These are phyloP conservation scores for Potorous gilbertii DNA, from an alignment of 2,797 vertebrate genomes.

Conservation along the genomic window DNA sequence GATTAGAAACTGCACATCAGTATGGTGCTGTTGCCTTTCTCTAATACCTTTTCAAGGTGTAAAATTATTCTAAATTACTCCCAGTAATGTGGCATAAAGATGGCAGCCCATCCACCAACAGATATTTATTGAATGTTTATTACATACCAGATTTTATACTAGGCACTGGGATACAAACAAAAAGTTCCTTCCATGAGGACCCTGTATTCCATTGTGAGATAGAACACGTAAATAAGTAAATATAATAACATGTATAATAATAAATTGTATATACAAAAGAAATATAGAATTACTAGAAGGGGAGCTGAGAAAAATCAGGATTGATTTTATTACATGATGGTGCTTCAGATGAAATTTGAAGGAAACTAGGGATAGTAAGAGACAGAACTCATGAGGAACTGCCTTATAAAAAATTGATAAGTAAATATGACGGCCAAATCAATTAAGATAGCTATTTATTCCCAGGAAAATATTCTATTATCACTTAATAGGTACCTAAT, in stretches of 20 bases:
- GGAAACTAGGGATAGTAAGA: constrained; percentile 1
- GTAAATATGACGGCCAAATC: constrained; percentile 2
- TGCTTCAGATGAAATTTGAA: not conserved
- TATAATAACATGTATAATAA: not conserved
- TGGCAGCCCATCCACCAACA: not conserved
- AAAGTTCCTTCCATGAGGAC: not conserved
- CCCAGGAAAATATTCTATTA: not conserved
- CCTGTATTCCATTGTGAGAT: not conserved
- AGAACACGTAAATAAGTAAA: not conserved
- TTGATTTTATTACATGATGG: not conserved
- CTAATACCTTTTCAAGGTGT: not conserved
- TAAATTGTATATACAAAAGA: not conserved
- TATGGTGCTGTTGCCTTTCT: not conserved
- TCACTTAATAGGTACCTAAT: constrained; percentile 45
- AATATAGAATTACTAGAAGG: not conserved
- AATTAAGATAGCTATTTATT: constrained; percentile 7
- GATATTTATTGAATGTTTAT: not conserved
- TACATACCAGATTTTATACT: not conserved
- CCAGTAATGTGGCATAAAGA: not conserved
- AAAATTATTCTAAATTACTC: not conserved
- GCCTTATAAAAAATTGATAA: constrained; percentile 33
- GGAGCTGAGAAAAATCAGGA: not conserved
- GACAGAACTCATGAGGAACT: not conserved
- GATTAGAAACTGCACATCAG: not conserved
- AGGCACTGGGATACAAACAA: too few relatives aligned